A percentile compares a stretch with the other conserved stretches of the same genome.
These are phyloP conservation scores for Trichopria drosophilae DNA, from an alignment of 2,888 invertebrate species.

Conservation along the genomic window DNA sequence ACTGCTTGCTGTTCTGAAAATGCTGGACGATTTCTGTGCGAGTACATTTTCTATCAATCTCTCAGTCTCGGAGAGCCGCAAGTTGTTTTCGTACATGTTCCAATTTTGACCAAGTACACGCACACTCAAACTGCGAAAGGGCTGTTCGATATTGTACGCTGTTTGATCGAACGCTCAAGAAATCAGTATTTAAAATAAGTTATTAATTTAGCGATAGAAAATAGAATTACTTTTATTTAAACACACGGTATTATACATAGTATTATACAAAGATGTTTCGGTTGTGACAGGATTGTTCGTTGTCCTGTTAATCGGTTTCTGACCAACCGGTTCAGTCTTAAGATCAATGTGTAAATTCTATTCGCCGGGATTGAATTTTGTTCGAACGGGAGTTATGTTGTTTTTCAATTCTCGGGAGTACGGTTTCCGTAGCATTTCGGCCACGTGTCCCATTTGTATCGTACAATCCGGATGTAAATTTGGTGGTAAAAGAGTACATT, in stretches of 20 bases:
- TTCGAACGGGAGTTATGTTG: slow-evolving; percentile 59
- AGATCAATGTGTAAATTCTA: too few species aligned
- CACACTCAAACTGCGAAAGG: slow-evolving; percentile 65
- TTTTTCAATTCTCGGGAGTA: slow-evolving; percentile 59
- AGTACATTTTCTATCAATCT: slow-evolving; percentile 80
- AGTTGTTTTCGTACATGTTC: slow-evolving; percentile 80
- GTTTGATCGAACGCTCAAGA: slow-evolving; percentile 35
- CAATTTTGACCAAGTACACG: slow-evolving; percentile 67
- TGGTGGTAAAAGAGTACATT: slow-evolving; percentile 78
- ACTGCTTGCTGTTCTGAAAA: slow-evolving; percentile 63
- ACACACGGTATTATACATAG: too few species aligned
- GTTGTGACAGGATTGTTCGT: too few species aligned
- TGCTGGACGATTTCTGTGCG: slow-evolving; percentile 80
- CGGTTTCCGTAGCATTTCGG: slow-evolving; percentile 76
- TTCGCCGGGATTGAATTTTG: slow-evolving; percentile 57
- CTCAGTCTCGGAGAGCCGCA: slow-evolving; percentile 65
- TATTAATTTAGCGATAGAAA: slow-evolving; percentile 6
- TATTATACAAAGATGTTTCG: too few species aligned
- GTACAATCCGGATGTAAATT: slow-evolving; percentile 83
- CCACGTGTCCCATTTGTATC: slow-evolving; percentile 86
- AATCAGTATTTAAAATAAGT: slow-evolving; percentile 7
- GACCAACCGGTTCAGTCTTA: too few species aligned
- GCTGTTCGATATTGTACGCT: slow-evolving; percentile 58
- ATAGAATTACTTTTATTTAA: too few species aligned
- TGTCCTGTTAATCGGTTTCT: too few species aligned